Base-by-base conservation (phyloP, 2,113 vertebrate genomes). In the Nestor notabilis region DNA sequence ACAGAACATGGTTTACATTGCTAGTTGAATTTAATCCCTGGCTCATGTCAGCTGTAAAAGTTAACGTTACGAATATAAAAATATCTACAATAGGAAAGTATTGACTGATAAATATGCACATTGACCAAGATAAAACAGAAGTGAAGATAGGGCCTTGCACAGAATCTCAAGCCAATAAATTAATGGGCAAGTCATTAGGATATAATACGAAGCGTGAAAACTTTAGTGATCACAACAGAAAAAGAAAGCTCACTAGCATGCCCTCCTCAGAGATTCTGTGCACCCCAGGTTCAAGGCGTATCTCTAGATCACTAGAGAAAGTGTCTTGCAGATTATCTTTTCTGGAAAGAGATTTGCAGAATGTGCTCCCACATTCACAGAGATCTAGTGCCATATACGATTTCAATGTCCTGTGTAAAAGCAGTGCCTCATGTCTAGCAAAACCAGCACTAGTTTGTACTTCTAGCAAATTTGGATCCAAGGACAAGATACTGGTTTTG, bases 11-110 rank as follows among this genome's bases (percentile, higher is more conserved):
- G 15, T 70, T 90, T 92, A 70, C n/a, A 78, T 43, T 50, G 3
- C 64, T 75, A n/a, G 85, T 85, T 61, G 74, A 82, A 83, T 83
- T 72, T 81, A 89, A 95, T 80, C 84, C 76, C 15, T 4, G 24
- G 80, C 77, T 88, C 43, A 29, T 65, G 78, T 60, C 94, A 93
- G 78, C 71, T 95, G 65, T 55, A 47, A 55, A 82, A 85, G 65
- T 80, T 39, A n/a, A 64, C 23, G n/a, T 53, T 90, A 35, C 37
- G 69, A 61, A 83, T 18, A 25, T 35, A 89, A 80, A 91, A 61
- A 63, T 87, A n/a, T 49, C 91, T 83, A 8, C 33, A 69, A 24
- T 2, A 63, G 68, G 68, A 43, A 90, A 69, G 43, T 41, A 50
- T 27, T 61, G 83, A 50, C 71, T 61, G 74, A 78, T 89, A 18